These are phyloP conservation scores for Epirrhoe alternata DNA, from an alignment of 2,888 invertebrate species.

Conservation along the genomic window DNA sequence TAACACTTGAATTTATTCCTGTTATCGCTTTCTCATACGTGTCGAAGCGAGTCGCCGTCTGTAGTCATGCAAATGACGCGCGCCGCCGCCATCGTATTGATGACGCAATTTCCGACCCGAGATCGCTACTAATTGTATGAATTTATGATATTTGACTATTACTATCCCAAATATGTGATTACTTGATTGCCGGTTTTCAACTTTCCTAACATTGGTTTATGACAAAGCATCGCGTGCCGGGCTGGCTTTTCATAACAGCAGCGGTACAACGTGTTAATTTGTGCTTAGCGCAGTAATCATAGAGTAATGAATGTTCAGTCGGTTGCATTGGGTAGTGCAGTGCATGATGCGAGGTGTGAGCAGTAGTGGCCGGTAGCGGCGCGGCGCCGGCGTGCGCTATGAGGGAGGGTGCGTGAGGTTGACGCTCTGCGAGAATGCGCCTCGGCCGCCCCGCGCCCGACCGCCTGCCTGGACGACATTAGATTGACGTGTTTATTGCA, in stretches of 20 bases:
- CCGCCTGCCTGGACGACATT: constrained; percentile 52
- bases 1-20: constrained; percentile 36
- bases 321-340: constrained; percentile 54
- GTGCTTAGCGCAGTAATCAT: constrained; percentile 40
- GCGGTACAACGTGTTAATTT: constrained; percentile 34
- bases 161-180: constrained; percentile 16
- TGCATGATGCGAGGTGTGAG: constrained; percentile 39
- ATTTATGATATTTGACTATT: constrained; percentile 4
- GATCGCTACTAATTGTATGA: constrained; percentile 18
- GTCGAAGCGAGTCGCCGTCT: constrained; percentile 25
- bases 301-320: constrained; percentile 57
- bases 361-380: constrained; percentile 6
- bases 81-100: constrained; percentile 48
- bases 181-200: constrained; percentile 18
- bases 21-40: constrained; percentile 50
- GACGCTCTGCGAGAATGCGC: constrained; percentile 79
- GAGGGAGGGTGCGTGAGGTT: constrained; percentile 65
- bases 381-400: constrained; percentile 46
- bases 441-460: constrained; percentile 51
- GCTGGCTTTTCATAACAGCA: constrained; percentile 41
- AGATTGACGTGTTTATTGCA: constrained; percentile 73
- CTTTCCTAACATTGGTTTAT: constrained; percentile 22
- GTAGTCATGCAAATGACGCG: constrained; percentile 60
- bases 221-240: constrained; percentile 37
- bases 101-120: constrained; percentile 59